Evolutionary conservation across 2,113 vertebrate species (phyloP).

Genomic region (Centropristis striata): DNA sequence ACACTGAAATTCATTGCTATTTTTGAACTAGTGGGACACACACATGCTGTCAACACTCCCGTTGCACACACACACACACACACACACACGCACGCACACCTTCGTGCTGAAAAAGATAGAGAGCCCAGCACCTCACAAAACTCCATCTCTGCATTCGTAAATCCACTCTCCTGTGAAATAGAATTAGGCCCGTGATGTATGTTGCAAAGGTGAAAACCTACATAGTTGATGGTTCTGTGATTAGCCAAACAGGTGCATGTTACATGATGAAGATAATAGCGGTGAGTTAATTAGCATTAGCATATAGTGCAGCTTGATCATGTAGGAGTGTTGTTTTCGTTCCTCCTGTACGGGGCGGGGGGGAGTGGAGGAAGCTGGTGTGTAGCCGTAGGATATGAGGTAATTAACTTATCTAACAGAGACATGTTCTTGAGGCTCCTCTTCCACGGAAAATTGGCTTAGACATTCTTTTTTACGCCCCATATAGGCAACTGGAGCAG

Average conservation of each 20-base stretch:
- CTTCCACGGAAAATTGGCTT: constrained; percentile 65
- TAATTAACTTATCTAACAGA: constrained; percentile 79
- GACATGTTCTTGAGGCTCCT: constrained; percentile 64
- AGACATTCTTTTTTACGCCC: constrained; percentile 49
- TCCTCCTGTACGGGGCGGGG: constrained; percentile 36
- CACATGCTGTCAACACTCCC: constrained; percentile 14
- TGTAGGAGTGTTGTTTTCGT: constrained; percentile 68
- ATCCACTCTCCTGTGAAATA: constrained; percentile 1
- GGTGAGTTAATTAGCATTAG: constrained; percentile 58
- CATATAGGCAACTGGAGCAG: constrained; percentile 70
- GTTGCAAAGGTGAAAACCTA: constrained; percentile 2
- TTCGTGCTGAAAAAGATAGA: constrained; percentile 6
- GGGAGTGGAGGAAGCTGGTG: not conserved
- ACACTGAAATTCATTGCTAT: constrained; percentile 19
- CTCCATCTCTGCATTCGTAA: not conserved
- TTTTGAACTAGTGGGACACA: constrained; percentile 32
- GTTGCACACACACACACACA: not conserved
- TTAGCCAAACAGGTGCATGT: constrained; percentile 37
- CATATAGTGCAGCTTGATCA: constrained; percentile 54
- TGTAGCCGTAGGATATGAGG: constrained; percentile 69
- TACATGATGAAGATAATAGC: constrained; percentile 44
- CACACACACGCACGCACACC: not conserved
- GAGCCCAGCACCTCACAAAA: not conserved
- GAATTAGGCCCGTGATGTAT: constrained; percentile 30
- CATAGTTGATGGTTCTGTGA: constrained; percentile 29